Percentiles rank a stretch among this genome's conserved stretches.
phyloP scores from a whole-genome alignment of 2,113 vertebrate genomes.

The Oxyruncus cristatus region DNA sequence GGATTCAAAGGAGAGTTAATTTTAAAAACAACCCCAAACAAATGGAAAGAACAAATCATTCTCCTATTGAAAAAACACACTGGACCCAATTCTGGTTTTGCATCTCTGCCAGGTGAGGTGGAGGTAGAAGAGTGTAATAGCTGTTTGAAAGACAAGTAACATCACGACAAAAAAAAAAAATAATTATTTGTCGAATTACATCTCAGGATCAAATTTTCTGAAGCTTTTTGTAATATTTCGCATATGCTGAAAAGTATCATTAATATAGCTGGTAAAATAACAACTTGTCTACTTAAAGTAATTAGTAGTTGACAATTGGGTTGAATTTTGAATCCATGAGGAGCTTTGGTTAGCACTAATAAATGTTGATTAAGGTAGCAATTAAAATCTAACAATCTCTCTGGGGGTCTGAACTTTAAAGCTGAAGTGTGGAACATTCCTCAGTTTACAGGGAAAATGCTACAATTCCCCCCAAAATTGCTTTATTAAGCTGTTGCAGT shows the following conservation, averaged over 20 bases:
- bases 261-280: slow-evolving; percentile 53
- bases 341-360: slow-evolving; percentile 19
- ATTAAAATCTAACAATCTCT: slow-evolving; percentile 7
- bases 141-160: neutral
- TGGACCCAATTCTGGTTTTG: neutral
- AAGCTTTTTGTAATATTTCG: slow-evolving; percentile 29
- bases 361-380: slow-evolving; percentile 35
- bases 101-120: neutral
- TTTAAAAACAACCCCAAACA: neutral
- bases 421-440: slow-evolving; percentile 34
- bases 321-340: neutral
- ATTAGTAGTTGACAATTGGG: slow-evolving; percentile 65
- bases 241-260: slow-evolving; percentile 5
- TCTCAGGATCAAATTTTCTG: neutral
- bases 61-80: neutral
- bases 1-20: neutral
- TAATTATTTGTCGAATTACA: neutral
- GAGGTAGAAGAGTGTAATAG: neutral
- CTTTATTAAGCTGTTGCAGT: neutral
- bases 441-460: neutral
- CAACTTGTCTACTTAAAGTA: slow-evolving; percentile 62
- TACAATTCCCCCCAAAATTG: neutral
- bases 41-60: neutral
- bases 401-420: slow-evolving; percentile 16
- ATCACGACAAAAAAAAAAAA: neutral